These are phyloP conservation scores for Sphaeramia orbicularis DNA, from an alignment of 2,797 vertebrate species.

Conservation along the genomic window DNA sequence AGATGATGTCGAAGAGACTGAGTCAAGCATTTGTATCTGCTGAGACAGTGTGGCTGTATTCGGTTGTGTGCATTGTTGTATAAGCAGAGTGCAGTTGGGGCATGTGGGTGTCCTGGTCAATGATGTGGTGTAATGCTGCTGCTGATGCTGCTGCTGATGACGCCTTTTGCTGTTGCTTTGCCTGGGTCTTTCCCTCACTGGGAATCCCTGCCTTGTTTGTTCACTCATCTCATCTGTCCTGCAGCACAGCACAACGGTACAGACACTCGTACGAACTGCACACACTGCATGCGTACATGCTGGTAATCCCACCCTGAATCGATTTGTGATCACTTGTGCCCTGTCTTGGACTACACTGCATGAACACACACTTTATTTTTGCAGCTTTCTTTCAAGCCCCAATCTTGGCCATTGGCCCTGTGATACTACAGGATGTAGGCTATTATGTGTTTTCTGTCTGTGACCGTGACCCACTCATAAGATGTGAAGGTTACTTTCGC, in stretches of 20 bases:
- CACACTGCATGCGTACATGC: slow-evolving; percentile 8
- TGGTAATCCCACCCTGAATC: neutral
- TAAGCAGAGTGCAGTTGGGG: slow-evolving; percentile 44
- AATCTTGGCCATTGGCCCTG: slow-evolving; percentile 4
- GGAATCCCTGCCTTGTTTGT: slow-evolving; percentile 79
- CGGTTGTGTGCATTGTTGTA: slow-evolving; percentile 48
- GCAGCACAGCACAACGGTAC: slow-evolving; percentile 25
- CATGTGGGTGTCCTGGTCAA: slow-evolving; percentile 74
- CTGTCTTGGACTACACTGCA: neutral
- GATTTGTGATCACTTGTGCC: neutral
- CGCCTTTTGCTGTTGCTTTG: slow-evolving; percentile 72
- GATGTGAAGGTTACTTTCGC: slow-evolving; percentile 4
- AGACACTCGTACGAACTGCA: slow-evolving; percentile 14
- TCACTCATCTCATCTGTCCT: slow-evolving; percentile 51
- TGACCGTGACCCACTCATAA: neutral
- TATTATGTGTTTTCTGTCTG: slow-evolving; percentile 11
- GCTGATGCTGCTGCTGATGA: slow-evolving; percentile 73
- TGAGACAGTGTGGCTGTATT: slow-evolving; percentile 21
- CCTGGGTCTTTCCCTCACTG: slow-evolving; percentile 76
- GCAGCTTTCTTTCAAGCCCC: neutral
- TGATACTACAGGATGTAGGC: slow-evolving; percentile 12
- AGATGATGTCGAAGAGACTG: slow-evolving; percentile 25
- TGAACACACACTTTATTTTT: neutral
- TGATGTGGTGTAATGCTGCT: slow-evolving; percentile 69
- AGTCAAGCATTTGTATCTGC: slow-evolving; percentile 31